Evolutionary conservation across 2,797 vertebrate species (phyloP).

Genomic region (Hybognathus amarus): DNA sequence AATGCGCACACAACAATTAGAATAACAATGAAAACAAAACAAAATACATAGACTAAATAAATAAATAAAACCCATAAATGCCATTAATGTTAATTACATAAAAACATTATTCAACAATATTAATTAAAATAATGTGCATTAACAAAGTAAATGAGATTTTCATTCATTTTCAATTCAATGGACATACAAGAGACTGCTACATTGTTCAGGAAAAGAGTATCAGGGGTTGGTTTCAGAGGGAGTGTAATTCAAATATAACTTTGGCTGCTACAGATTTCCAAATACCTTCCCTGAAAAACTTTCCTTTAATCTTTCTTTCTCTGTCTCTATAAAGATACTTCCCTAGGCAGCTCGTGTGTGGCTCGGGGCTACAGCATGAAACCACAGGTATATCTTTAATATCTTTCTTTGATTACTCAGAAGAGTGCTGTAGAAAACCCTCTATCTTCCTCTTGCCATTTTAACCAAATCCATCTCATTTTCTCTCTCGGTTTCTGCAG

Average conservation of each 20-base stretch:
- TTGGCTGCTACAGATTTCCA: conserved; percentile 10
- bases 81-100: neutral
- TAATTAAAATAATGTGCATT: neutral
- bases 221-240: conserved; percentile 1
- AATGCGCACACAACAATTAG: neutral
- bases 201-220: neutral
- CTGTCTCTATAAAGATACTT: conserved; percentile 63
- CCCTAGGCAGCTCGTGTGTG: neutral
- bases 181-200: neutral
- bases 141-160: neutral
- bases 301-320: conserved; percentile 30
- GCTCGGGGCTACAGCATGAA: conserved; percentile 68
- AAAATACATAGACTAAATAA: too few species aligned
- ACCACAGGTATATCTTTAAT: conserved; percentile 81
- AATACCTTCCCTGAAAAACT: neutral
- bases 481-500: conserved; percentile 59
- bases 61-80: neutral
- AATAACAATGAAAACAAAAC: neutral
- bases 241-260: conserved; percentile 6
- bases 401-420: conserved; percentile 71
- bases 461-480: conserved; percentile 55
- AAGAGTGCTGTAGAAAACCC: conserved; percentile 60
- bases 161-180: neutral
- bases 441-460: conserved; percentile 22
- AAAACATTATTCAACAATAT: neutral